Conservation (phyloP, 2,113 vertebrate species). For the Polyodon spathula region DNA sequence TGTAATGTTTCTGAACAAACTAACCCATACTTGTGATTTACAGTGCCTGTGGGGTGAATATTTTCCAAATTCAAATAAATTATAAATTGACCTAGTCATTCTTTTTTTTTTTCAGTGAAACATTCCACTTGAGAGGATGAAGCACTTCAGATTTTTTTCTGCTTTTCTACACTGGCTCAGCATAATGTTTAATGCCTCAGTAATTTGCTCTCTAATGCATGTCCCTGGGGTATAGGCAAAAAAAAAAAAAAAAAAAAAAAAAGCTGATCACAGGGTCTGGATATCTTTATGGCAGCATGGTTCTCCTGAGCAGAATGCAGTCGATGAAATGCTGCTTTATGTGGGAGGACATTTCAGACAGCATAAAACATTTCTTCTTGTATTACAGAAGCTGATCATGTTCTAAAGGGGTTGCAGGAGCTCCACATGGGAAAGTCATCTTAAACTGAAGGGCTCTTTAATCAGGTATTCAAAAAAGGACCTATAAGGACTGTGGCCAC, state of each 20-base stretch:
- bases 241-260: slow-evolving; percentile 28
- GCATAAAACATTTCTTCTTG: slow-evolving; percentile 33
- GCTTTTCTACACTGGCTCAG: slow-evolving; percentile 14
- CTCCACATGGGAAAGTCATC: slow-evolving; percentile 30
- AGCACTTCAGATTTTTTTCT: slow-evolving; percentile 19
- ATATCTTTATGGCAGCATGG: slow-evolving; percentile 23
- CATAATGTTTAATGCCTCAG: slow-evolving; percentile 22
- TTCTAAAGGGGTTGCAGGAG: slow-evolving; percentile 24
- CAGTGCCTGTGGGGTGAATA: neutral
- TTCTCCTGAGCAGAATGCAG: neutral
- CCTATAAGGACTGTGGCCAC: no score
- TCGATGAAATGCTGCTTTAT: slow-evolving; percentile 40
- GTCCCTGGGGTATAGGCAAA: slow-evolving; percentile 37
- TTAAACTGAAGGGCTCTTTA: slow-evolving; percentile 12
- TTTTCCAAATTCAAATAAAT: slow-evolving; percentile 14
- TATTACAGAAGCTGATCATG: slow-evolving; percentile 37
- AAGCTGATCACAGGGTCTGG: slow-evolving; percentile 24
- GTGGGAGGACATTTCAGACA: slow-evolving; percentile 25
- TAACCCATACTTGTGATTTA: neutral
- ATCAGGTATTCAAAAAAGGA: slow-evolving; percentile 20
- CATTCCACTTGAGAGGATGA: slow-evolving; percentile 1
- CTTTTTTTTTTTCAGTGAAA: slow-evolving; percentile 4
- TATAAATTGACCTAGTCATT: neutral
- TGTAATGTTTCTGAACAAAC: neutral
- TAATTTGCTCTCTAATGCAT: slow-evolving; percentile 30